A percentile compares a stretch with the other conserved stretches of the same genome.
Conservation (phyloP, 2,113 vertebrate species). For the Bothrops jararaca region DNA sequence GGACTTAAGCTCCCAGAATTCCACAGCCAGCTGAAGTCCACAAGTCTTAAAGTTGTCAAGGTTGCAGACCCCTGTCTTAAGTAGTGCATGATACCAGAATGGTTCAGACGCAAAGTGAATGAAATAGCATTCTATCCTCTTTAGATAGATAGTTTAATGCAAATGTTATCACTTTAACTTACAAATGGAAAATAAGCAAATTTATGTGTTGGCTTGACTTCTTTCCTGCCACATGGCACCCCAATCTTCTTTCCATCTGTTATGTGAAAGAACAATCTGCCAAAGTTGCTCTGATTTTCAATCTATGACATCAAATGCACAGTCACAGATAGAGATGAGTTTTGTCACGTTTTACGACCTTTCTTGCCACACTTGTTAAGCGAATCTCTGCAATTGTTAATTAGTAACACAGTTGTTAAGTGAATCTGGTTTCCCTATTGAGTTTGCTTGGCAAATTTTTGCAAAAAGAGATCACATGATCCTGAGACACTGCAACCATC, state of each 20-base stretch:
- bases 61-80: neutral
- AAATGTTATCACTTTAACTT: conserved; percentile 20
- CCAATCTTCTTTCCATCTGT: neutral
- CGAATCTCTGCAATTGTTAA: neutral
- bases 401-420: neutral
- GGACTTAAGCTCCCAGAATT: too few species aligned
- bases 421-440: neutral
- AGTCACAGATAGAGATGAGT: neutral
- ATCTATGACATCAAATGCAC: rapidly evolving
- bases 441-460: neutral
- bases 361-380: neutral
- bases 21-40: too few species aligned
- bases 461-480: neutral
- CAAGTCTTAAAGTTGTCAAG: too few species aligned
- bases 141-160: conserved; percentile 11
- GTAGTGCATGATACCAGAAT: neutral
- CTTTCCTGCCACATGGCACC: neutral
- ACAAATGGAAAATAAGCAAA: neutral
- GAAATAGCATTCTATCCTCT: neutral
- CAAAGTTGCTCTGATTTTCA: neutral
- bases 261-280: neutral
- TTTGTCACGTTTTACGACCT: neutral
- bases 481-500: neutral
- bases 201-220: conserved; percentile 28
- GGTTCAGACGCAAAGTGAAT: conserved; percentile 15